Percentiles rank a stretch among this genome's conserved stretches.
These are phyloP conservation scores for Terrapene triunguis DNA, from an alignment of 2,113 vertebrate species.

Conservation along the genomic window DNA sequence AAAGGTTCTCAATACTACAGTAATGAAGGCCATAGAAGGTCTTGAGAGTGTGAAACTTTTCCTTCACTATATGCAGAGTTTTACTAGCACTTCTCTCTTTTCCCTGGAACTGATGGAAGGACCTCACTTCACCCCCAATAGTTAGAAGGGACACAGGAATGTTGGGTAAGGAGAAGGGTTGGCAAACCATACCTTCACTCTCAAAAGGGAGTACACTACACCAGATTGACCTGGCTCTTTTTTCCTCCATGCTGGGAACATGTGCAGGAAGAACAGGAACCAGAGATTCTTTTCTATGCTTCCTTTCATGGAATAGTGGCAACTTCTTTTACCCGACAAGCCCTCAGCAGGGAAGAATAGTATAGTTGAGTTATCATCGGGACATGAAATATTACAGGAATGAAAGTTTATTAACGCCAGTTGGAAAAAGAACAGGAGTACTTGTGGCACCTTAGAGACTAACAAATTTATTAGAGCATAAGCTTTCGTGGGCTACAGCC, in stretches of 20 bases:
- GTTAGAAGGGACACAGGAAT: background rate
- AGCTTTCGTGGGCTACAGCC: too few relatives aligned
- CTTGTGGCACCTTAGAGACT: too few relatives aligned
- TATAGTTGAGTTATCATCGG: background rate
- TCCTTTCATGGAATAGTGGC: background rate
- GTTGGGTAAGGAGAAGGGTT: background rate
- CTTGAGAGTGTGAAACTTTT: background rate
- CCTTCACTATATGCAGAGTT: conserved; percentile 27
- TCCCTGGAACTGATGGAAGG: conserved; percentile 10
- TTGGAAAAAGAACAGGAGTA: background rate
- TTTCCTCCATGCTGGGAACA: background rate
- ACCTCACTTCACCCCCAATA: background rate
- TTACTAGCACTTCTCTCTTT: conserved; percentile 20
- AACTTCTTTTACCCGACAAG: background rate
- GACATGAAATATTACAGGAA: background rate
- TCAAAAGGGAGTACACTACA: background rate
- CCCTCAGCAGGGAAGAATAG: background rate
- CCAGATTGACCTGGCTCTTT: background rate
- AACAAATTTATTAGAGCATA: too few relatives aligned
- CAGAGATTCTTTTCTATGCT: background rate
- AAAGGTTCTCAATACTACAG: accelerated
- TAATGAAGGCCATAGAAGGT: background rate
- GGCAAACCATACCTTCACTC: background rate
- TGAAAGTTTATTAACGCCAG: background rate
- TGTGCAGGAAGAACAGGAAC: background rate